Base-by-base conservation (phyloP, 2,797 vertebrate species). In the Mormyrops attenuatus region DNA sequence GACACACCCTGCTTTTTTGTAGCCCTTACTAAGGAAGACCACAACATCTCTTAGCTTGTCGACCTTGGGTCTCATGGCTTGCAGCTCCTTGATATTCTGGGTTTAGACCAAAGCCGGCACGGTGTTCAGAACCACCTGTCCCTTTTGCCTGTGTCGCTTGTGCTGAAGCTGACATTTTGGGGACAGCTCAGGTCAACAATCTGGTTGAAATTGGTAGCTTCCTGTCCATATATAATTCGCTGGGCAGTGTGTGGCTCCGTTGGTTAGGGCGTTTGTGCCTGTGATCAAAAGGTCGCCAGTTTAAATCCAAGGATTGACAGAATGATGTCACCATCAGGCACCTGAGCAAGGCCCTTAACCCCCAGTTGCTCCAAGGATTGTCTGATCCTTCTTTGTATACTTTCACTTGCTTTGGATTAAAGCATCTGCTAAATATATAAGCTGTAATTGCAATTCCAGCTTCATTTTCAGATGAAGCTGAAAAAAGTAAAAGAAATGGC, bases 11-110 rank as follows among this genome's bases (percentile, higher is more conserved):
- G 73, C 53, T 17, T 44, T 9, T 5, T 63, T 47, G 88, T 80
- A 15, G 22, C 91, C 90, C 92, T 95, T 94, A 95, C 95, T 94
- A 95, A 94, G 92, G 90, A 92, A 89, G 88, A 91, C 89, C 90
- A 90, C 86, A 93, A 92, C 95, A 95, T 96, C 94, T 95, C 94
- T 94, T 95, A 90, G 93, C 93, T 93, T 88, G 90, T 90, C 92
- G 93, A 17, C 11, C 30, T 41, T 77, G 34, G 13, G 13, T 41
- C 69, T 77, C 34, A 7, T 41, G 69, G 69, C 69, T 41, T 66
- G 66, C 26, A 30, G 66, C 30, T 13, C 66, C 60, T 63, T 3
- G 7, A 26, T 26, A 30, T 30, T 73, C 26, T 1, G 1, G 26
- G 26, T 5, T 73, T 38, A 30, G 66, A 38, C 66, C 4, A 5